phyloP scores from a whole-genome alignment of 2,797 vertebrate species.

The Calcarius lapponicus region DNA sequence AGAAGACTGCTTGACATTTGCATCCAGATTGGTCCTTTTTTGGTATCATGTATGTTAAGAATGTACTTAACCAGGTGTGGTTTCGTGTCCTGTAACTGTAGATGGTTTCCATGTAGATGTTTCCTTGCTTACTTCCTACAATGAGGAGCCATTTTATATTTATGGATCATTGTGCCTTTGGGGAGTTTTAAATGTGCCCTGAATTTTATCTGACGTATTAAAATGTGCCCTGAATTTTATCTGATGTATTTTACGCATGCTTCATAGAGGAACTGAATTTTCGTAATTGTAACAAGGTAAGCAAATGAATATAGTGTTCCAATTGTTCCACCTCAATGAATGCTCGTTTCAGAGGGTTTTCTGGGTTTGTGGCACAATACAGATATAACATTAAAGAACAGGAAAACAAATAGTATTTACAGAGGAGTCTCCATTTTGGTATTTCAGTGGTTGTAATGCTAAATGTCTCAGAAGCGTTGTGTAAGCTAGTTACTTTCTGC shows the following conservation, averaged over 20 bases:
- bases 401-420: background rate
- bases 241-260: constrained; percentile 70
- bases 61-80: background rate
- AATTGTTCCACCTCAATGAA: background rate
- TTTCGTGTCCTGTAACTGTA: background rate
- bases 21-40: background rate
- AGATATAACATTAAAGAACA: background rate
- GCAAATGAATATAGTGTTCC: background rate
- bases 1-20: background rate
- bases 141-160: background rate
- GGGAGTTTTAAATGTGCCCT: constrained; percentile 31
- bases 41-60: background rate
- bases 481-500: background rate
- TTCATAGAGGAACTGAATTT: constrained; percentile 63
- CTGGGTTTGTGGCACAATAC: background rate
- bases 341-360: background rate
- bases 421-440: background rate
- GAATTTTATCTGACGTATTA: constrained; percentile 53
- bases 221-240: constrained; percentile 61
- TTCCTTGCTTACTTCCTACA: background rate
- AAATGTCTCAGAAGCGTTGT: background rate
- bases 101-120: background rate
- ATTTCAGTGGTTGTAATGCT: background rate
- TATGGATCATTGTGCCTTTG: background rate
- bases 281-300: constrained; percentile 63